phyloP scores from a whole-genome alignment of 1,140 invertebrate species.

The Yoshiicerus persimilis region DNA sequence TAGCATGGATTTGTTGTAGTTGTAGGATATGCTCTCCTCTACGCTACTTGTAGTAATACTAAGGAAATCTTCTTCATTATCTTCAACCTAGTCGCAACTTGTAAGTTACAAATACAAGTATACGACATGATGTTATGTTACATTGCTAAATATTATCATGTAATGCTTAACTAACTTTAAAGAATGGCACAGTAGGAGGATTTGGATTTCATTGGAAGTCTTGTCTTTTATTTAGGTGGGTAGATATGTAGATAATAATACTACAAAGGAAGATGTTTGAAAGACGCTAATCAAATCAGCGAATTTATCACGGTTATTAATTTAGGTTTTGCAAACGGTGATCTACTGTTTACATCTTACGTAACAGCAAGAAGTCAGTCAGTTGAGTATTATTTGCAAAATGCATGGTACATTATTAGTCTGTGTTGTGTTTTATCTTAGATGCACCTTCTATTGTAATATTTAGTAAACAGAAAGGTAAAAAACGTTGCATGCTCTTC shows the following conservation, averaged over 20 bases:
- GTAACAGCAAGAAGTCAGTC: background rate
- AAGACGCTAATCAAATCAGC: background rate
- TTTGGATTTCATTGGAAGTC: background rate
- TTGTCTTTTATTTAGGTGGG: background rate
- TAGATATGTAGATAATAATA: background rate
- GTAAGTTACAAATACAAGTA: too few species aligned
- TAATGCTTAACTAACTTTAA: background rate
- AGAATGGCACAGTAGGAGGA: background rate
- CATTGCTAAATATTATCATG: background rate
- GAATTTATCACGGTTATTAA: background rate
- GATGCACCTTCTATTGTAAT: background rate
- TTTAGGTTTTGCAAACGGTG: background rate
- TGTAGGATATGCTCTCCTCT: too few species aligned
- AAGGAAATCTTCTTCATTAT: too few species aligned
- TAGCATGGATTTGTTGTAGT: background rate
- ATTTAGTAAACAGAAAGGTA: background rate
- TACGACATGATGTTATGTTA: background rate
- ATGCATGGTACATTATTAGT: background rate
- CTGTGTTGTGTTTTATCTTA: background rate
- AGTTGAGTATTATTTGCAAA: background rate
- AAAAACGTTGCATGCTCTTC: background rate
- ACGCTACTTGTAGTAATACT: too few species aligned
- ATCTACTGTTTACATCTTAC: background rate
- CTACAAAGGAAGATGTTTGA: background rate
- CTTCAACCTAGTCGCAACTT: too few species aligned